These are phyloP conservation scores for Hirtodrosophila alboralis DNA, from an alignment of 2,888 invertebrate species.

Conservation along the genomic window DNA sequence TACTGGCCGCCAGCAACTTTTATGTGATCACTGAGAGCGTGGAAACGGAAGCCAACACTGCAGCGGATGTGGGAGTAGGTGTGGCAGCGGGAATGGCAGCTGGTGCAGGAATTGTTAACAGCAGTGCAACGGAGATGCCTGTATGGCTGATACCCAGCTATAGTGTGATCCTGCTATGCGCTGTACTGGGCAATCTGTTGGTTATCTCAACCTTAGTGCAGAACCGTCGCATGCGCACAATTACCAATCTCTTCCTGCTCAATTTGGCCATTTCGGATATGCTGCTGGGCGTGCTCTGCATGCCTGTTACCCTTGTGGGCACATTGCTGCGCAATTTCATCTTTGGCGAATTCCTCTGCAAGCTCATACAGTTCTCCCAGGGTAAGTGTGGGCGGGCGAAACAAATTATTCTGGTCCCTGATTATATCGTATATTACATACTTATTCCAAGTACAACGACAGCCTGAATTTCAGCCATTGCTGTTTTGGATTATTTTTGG, in stretches of 20 bases:
- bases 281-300: conserved; percentile 89
- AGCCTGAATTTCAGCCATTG: too few species aligned
- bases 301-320: conserved; percentile 90
- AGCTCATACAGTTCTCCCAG: conserved; percentile 90
- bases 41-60: conserved; percentile 4
- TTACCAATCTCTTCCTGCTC: conserved; percentile 90
- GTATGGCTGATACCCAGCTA: conserved; percentile 86
- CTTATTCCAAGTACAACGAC: conserved; percentile 53
- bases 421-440: conserved; percentile 53
- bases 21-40: conserved; percentile 32
- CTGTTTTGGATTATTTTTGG: too few species aligned
- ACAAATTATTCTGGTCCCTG: conserved; percentile 27
- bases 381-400: conserved; percentile 85
- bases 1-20: conserved; percentile 10
- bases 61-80: neutral
- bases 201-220: conserved; percentile 91
- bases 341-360: conserved; percentile 90
- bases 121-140: conserved; percentile 64
- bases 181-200: conserved; percentile 91
- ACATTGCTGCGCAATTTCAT: conserved; percentile 88
- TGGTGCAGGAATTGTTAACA: neutral
- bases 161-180: conserved; percentile 90
- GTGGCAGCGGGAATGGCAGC: neutral
- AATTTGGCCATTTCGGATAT: conserved; percentile 90
- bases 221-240: conserved; percentile 91